Base-by-base conservation (phyloP, 92 coral and sea anemone species). In the Porites cylindrica region DNA sequence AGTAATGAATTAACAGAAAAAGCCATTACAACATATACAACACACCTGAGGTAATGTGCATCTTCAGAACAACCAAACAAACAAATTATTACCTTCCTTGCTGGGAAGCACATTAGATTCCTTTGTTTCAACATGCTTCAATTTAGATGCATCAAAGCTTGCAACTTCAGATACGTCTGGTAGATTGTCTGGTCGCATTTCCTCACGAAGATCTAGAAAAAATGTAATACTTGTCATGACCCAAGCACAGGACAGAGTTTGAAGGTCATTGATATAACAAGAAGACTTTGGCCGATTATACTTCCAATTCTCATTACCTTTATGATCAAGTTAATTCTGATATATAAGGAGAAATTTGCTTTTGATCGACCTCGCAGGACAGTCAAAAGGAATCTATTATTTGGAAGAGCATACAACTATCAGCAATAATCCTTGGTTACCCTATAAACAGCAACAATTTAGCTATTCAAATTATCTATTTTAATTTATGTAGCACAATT, bases 81-180 rank as follows among this genome's bases (percentile, higher is more conserved):
- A 38, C 47, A 38, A 38, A 38, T 38, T 81, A 3, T 32, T 81
- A 94, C 97, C 95, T 86, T 94, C 82, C 58, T 92, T 77, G 62
- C 86, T 82, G 26, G 98, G 98, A 38, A 94, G 87, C 75, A 94
- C 98, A 47, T 74, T 52, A 53, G 86, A 87, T 81, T 94, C 98
- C 51, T 85, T 87, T 24, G 93, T 94, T 32, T 88, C 70, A 23
- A 94, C 98, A 90, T 87, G 96, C 53, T 92, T 94, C 51, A 94
- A 90, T 60, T 93, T 84, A 1, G 89, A 17, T 14, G 85, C 70
- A 47, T 94, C 96, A 82, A 94, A 94, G 7, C 12, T 72, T 19
- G 85, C 71, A 52, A 94, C 94, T 63, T 84, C 98, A 62, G 98
- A 94, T 20, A 90, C 82, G 75, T 92, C 95, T 66, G 95, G 94